Evolutionary conservation across 2,113 vertebrate genomes (phyloP).

Genomic region (Crocuta crocuta): DNA sequence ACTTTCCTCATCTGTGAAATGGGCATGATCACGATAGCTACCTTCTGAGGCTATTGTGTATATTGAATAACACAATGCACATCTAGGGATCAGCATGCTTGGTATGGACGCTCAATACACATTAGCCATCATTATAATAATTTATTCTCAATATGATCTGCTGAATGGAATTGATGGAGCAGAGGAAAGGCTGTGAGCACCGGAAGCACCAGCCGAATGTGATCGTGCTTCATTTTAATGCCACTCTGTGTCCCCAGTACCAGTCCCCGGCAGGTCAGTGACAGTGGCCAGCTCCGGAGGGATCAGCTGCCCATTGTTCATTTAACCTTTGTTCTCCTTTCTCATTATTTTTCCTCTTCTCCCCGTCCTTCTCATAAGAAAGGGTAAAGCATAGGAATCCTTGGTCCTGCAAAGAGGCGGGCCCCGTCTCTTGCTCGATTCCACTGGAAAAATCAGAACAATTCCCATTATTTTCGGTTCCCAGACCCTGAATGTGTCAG

Average conservation of each 20-base stretch:
- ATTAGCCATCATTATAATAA: too few relatives aligned
- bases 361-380: not conserved
- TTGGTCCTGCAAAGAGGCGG: not conserved
- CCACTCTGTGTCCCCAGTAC: rapidly evolving
- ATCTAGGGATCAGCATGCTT: rapidly evolving
- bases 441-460: constrained; percentile 78
- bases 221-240: not conserved
- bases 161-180: not conserved
- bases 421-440: not conserved
- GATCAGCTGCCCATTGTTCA: not conserved
- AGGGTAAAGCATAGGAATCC: not conserved
- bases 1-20: not conserved
- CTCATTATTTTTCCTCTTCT: not conserved
- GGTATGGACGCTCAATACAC: not conserved
- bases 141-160: not conserved
- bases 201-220: too few relatives aligned
- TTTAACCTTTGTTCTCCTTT: not conserved
- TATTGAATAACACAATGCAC: not conserved
- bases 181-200: not conserved
- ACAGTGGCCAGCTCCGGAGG: not conserved
- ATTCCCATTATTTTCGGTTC: constrained; percentile 84
- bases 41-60: not conserved
- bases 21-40: not conserved
- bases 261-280: too few relatives aligned
- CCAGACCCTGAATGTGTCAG: constrained; percentile 83